phyloP scores from a whole-genome alignment of 2,113 vertebrate genomes.

The Prunella fulvescens region DNA sequence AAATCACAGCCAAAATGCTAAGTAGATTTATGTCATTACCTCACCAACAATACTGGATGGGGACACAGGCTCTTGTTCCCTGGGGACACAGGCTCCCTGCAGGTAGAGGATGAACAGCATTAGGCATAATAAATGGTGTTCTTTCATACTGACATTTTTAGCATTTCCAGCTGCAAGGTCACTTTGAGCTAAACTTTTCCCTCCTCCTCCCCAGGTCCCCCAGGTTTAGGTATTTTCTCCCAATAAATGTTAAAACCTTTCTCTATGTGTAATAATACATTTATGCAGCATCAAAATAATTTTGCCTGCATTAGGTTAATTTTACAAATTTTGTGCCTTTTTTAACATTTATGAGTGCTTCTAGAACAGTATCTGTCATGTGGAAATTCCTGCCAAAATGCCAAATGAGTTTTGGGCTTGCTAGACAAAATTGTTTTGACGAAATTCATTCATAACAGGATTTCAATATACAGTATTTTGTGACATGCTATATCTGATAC shows the following conservation, averaged over 20 bases:
- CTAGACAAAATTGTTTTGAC: neutral
- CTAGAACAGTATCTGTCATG: neutral
- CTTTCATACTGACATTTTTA: neutral
- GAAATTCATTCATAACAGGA: neutral
- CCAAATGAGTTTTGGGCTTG: neutral
- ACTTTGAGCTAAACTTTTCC: neutral
- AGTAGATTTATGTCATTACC: neutral
- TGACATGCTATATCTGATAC: fast-evolving
- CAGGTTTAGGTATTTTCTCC: neutral
- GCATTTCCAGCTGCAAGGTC: neutral
- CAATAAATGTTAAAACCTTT: neutral
- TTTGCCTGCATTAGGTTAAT: neutral
- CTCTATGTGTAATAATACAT: neutral
- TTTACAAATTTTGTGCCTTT: neutral
- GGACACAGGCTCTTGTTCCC: neutral
- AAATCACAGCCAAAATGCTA: neutral
- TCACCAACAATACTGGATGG: neutral
- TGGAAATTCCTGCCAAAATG: neutral
- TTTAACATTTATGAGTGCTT: neutral
- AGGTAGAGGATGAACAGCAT: neutral
- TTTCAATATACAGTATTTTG: neutral
- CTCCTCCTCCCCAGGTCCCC: neutral
- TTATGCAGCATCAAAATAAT: neutral
- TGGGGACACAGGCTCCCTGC: neutral
- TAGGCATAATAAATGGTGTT: neutral